Evolutionary conservation across 2,888 invertebrate species (phyloP), one percentile per base, ranked within the genome.

Genomic region (Ommatoiulus sabulosus): DNA sequence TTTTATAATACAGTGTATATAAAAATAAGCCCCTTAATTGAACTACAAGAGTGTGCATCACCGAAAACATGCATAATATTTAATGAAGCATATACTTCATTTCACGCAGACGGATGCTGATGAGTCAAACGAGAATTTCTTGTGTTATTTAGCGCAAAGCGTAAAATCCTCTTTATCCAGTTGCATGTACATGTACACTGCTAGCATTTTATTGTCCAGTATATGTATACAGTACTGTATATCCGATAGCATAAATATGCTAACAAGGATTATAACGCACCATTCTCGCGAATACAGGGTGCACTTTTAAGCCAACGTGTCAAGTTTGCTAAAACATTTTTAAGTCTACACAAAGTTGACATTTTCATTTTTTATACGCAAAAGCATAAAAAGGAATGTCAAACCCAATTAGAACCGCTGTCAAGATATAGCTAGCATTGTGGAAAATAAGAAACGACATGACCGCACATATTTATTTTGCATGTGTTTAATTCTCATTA

Each of bases 1-100:
- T 72, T n/a, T n/a, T 72, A 8, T 72, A 24, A 72, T 24, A n/a
- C n/a, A n/a, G n/a, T n/a, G n/a, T n/a, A 72, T 72, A 72, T 72
- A 72, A 72, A 72, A 72, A 72, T 72, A 72, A 72, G 72, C 24
- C 24, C 72, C 72, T 24, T 72, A 72, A 72, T 72, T 72, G 72
- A 72, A 72, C 72, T 72, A 72, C 72, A 72, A 72, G 72, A 72
- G 72, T 72, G 72, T n/a, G 72, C 72, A 72, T 72, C 72, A 72
- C 72, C 72, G 72, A 72, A 72, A 72, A 72, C 72, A 72, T 24
- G 72, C 72, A 72, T 72, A 72, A 72, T 72, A 72, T 72, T 72
- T 72, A 72, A 72, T 72, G 72, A 72, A 72, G 72, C 72, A 72
- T 72, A 24, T 72, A 72, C 72, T 72, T 72, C 72, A 72, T 72